Percentiles rank a stretch among this genome's conserved stretches.
phyloP scores from a whole-genome alignment of 2,113 vertebrate species.

The Sphyrna mokarran region DNA sequence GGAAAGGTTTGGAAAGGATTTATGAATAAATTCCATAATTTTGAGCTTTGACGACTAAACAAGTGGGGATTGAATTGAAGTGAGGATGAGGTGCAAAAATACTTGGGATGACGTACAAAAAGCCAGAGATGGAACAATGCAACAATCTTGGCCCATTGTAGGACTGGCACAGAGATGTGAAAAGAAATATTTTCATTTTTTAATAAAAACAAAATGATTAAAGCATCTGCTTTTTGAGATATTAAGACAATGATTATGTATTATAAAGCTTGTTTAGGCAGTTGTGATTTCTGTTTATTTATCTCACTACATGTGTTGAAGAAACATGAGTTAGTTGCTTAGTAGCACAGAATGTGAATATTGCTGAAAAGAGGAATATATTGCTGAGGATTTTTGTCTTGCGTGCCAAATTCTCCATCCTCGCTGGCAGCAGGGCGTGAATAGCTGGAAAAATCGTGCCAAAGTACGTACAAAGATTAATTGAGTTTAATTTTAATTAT shows the following conservation, averaged over 20 bases:
- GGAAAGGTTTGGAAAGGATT: neutral
- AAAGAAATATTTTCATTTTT: neutral
- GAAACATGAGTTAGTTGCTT: neutral
- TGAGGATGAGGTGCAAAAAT: no score
- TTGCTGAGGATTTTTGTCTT: no score
- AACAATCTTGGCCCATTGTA: neutral
- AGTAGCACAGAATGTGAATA: no score
- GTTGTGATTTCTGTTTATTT: neutral
- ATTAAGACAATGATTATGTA: neutral
- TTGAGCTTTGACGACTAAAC: neutral
- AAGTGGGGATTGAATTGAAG: no score
- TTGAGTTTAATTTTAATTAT: no score
- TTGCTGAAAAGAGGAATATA: no score
- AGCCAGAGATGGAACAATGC: neutral
- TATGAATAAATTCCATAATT: neutral
- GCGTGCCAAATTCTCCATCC: no score
- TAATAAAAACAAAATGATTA: neutral
- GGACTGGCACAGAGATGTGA: neutral
- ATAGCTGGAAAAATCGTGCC: no score
- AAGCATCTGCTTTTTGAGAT: neutral
- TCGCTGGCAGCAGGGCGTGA: no score
- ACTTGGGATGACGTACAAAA: neutral
- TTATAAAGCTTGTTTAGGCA: neutral
- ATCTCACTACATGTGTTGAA: neutral
- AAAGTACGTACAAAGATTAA: no score